These are phyloP conservation scores for Chroicocephalus ridibundus DNA, from an alignment of 2,113 vertebrate species.

Conservation along the genomic window DNA sequence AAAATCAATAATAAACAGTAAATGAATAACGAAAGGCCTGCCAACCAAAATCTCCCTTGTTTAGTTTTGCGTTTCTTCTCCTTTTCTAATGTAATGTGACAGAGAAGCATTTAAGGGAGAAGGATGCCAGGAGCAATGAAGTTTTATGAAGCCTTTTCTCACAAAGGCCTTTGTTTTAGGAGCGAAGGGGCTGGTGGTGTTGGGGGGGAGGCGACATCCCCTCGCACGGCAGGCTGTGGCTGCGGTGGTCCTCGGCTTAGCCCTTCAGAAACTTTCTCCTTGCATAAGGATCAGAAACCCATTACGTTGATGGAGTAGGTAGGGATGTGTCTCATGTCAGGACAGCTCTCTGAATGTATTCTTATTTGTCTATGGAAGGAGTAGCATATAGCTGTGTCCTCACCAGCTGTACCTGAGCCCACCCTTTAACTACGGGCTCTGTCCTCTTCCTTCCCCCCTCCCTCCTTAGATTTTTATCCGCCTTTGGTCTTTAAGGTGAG, in stretches of 20 bases:
- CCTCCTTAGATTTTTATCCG: background rate
- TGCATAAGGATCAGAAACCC: background rate
- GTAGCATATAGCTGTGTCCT: background rate
- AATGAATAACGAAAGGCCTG: conserved; percentile 19
- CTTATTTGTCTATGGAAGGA: background rate
- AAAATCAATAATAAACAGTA: conserved; percentile 43
- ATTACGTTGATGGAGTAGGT: background rate
- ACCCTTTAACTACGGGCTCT: background rate
- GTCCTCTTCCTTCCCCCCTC: background rate
- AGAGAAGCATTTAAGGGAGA: background rate
- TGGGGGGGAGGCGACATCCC: rapidly evolving
- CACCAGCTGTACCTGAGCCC: background rate
- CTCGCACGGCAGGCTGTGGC: rapidly evolving
- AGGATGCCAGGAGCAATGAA: background rate
- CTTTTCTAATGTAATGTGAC: background rate
- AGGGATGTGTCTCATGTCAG: no score
- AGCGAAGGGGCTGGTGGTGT: background rate
- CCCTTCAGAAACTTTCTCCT: background rate
- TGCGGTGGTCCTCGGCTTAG: background rate
- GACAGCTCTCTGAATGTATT: background rate
- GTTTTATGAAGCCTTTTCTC: background rate
- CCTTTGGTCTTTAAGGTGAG: background rate
- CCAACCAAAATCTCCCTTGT: background rate
- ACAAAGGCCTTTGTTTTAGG: background rate
- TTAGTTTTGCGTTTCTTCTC: background rate